phyloP scores from a whole-genome alignment of 2,888 invertebrate species.

The Aelia acuminata region DNA sequence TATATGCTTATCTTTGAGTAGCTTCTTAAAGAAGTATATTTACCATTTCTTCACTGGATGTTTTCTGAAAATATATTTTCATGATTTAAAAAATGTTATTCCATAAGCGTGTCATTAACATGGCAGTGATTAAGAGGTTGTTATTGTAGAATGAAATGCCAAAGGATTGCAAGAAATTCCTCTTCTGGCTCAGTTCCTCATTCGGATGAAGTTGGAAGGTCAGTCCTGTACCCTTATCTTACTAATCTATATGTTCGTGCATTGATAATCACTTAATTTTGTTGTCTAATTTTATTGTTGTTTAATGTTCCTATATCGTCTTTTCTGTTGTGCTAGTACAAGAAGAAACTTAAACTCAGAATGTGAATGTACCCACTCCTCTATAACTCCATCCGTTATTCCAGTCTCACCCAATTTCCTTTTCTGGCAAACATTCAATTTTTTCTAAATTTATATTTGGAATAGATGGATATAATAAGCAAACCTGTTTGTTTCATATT shows the following conservation, averaged over 20 bases:
- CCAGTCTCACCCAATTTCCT: background rate
- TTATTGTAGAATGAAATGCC: slow-evolving; percentile 28
- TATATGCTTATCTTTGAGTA: background rate
- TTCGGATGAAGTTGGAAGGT: slow-evolving; percentile 11
- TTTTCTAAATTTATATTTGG: background rate
- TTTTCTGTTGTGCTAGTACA: background rate
- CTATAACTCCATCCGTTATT: background rate
- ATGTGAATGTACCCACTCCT: background rate
- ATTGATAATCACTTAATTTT: background rate
- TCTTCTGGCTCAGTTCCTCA: slow-evolving; percentile 10
- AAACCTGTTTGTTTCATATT: background rate
- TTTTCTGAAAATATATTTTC: background rate
- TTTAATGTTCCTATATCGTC: background rate
- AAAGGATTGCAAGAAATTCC: slow-evolving; percentile 28
- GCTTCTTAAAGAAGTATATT: background rate
- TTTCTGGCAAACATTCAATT: background rate
- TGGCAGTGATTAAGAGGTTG: background rate
- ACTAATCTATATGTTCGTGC: slow-evolving; percentile 6
- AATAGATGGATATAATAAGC: background rate
- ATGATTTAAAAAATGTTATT: slow-evolving; percentile 12
- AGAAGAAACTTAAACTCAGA: background rate
- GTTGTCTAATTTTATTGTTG: slow-evolving; percentile 10
- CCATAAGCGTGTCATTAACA: background rate
- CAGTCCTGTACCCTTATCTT: slow-evolving; percentile 19
- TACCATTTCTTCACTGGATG: background rate